These are phyloP conservation scores for Percopsis transmontana DNA, from an alignment of 2,113 vertebrate species.

Conservation along the genomic window DNA sequence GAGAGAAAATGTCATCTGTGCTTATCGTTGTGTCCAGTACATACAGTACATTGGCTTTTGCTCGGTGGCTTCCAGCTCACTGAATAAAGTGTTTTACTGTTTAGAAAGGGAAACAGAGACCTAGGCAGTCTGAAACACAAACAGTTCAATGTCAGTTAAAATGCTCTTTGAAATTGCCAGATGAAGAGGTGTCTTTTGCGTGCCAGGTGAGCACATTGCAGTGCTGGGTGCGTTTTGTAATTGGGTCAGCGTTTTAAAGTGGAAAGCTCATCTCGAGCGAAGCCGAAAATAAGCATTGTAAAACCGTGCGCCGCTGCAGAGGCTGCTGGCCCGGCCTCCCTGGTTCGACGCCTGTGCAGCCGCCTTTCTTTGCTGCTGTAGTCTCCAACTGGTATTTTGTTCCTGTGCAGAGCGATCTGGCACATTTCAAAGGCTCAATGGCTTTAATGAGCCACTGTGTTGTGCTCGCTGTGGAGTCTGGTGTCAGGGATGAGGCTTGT, in stretches of 20 bases:
- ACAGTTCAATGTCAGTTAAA: conserved; percentile 4
- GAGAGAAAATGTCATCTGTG: conserved; percentile 51
- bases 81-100: conserved; percentile 50
- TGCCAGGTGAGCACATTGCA: conserved; percentile 15
- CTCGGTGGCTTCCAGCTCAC: conserved; percentile 40
- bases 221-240: conserved; percentile 13
- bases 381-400: conserved; percentile 55
- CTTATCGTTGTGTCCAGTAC: conserved; percentile 40
- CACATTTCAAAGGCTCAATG: conserved; percentile 65
- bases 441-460: conserved; percentile 73
- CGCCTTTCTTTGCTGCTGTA: conserved; percentile 25
- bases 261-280: conserved; percentile 23
- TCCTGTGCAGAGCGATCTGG: conserved; percentile 52
- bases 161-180: conserved; percentile 19
- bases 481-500: conserved; percentile 68
- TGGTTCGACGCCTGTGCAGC: conserved; percentile 27
- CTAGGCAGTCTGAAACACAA: conserved; percentile 50
- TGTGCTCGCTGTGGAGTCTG: conserved; percentile 55
- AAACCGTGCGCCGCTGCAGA: conserved; percentile 17
- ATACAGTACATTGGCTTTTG: background rate
- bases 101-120: conserved; percentile 57
- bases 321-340: conserved; percentile 11
- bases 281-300: conserved; percentile 15
- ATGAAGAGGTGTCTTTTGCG: conserved; percentile 24
- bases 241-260: conserved; percentile 31